Evolutionary conservation across 2,797 vertebrate species (phyloP).

Genomic region (Hephaestus fuliginosus): DNA sequence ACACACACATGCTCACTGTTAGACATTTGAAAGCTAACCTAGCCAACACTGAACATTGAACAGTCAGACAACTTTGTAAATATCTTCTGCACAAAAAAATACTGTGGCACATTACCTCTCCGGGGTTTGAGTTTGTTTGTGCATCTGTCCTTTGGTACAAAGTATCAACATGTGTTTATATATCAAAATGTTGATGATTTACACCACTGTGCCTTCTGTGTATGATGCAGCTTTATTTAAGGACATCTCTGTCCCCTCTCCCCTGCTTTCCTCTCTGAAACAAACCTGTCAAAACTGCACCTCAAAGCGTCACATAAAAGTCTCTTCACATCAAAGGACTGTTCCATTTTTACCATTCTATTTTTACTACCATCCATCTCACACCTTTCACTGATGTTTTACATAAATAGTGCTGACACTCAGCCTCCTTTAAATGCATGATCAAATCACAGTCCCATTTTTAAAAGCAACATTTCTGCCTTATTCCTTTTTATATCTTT

Average conservation of each 20-base stretch:
- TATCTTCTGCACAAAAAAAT: neutral
- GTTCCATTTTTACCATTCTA: conserved; percentile 18
- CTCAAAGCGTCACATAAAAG: conserved; percentile 16
- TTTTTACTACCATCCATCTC: conserved; percentile 34
- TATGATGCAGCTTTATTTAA: neutral
- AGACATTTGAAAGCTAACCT: too few relatives aligned
- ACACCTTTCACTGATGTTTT: conserved; percentile 24
- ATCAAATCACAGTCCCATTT: conserved; percentile 24
- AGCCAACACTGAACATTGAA: too few relatives aligned
- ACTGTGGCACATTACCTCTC: neutral
- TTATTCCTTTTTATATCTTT: neutral
- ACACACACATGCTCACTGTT: too few relatives aligned
- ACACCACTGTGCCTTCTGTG: neutral
- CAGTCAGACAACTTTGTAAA: neutral
- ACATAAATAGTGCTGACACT: conserved; percentile 9
- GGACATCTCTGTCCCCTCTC: neutral
- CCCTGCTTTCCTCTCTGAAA: neutral
- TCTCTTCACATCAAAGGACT: neutral
- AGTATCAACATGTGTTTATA: neutral
- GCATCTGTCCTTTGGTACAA: too few relatives aligned
- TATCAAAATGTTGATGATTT: neutral
- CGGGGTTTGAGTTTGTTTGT: neutral
- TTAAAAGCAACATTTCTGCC: neutral
- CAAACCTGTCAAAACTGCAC: conserved; percentile 11
- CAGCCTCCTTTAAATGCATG: neutral